These are phyloP conservation scores for Strongylocentrotus purpuratus DNA, from an alignment of 35 echinoderm and acorn worm genomes.

Conservation along the genomic window DNA sequence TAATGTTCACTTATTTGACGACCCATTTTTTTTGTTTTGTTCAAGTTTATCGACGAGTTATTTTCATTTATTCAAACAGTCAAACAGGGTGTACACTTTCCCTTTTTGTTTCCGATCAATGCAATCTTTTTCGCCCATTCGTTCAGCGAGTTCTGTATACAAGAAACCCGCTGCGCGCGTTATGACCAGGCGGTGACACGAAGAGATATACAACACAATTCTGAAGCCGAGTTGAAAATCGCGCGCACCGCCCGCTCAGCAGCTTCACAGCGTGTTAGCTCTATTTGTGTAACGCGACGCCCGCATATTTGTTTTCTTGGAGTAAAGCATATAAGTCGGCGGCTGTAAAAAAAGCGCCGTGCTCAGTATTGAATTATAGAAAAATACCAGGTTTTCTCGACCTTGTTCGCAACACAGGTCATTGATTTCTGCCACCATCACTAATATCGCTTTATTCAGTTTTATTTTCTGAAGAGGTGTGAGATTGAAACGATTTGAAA, in stretches of 20 bases:
- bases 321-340: no score
- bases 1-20: neutral
- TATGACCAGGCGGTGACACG: neutral
- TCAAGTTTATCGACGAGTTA: neutral
- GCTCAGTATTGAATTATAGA: no score
- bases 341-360: no score
- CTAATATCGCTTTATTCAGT: no score
- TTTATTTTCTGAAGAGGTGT: no score
- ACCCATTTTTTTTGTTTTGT: neutral
- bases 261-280: neutral
- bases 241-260: neutral
- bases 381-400: no score
- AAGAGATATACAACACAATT: neutral
- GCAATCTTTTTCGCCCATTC: neutral
- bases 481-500: no score
- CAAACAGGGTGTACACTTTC: neutral
- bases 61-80: neutral
- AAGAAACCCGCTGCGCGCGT: neutral
- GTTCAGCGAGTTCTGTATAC: neutral
- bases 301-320: neutral
- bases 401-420: no score
- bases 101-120: neutral
- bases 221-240: neutral
- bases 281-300: neutral
- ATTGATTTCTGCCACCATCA: no score